phyloP scores from a whole-genome alignment of 1,140 invertebrate genomes.

The Planococcus citri region DNA sequence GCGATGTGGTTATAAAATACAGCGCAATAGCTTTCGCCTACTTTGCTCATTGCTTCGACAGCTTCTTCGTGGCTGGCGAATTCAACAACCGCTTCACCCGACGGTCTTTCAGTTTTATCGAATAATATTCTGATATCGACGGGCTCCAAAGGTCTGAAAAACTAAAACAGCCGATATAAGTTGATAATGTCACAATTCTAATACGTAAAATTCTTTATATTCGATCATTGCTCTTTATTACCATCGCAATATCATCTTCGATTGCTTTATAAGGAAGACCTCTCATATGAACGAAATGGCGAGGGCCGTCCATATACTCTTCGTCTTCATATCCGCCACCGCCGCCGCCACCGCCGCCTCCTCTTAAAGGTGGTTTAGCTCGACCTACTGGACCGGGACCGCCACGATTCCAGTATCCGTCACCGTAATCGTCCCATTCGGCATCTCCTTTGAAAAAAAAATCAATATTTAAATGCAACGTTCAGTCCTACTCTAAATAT shows the following conservation, averaged over 20 bases:
- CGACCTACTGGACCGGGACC: not conserved
- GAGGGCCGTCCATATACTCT: constrained; percentile 22
- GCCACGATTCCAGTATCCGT: not conserved
- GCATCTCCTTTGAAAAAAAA: not conserved
- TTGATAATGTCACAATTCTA: not conserved
- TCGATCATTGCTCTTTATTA: constrained; percentile 32
- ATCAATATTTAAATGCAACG: too few species aligned
- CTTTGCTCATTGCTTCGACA: constrained; percentile 62
- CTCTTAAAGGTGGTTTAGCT: not conserved
- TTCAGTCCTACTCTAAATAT: too few species aligned
- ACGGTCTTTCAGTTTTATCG: constrained; percentile 69
- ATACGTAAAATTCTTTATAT: not conserved
- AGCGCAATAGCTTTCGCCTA: too few species aligned
- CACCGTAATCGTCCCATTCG: constrained; percentile 8
- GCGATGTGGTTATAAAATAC: not conserved
- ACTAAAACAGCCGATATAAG: constrained; percentile 40
- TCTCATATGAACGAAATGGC: constrained; percentile 77
- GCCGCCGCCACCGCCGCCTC: too few species aligned
- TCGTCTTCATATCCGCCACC: not conserved
- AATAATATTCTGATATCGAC: constrained; percentile 68
- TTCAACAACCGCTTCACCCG: constrained; percentile 85
- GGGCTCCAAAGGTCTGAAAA: constrained; percentile 75
- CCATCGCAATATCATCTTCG: constrained; percentile 69
- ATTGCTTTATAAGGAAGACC: constrained; percentile 76
- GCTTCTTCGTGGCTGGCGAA: constrained; percentile 82